phyloP scores from a whole-genome alignment of 1,140 invertebrate species.

The Piezodorus guildinii region DNA sequence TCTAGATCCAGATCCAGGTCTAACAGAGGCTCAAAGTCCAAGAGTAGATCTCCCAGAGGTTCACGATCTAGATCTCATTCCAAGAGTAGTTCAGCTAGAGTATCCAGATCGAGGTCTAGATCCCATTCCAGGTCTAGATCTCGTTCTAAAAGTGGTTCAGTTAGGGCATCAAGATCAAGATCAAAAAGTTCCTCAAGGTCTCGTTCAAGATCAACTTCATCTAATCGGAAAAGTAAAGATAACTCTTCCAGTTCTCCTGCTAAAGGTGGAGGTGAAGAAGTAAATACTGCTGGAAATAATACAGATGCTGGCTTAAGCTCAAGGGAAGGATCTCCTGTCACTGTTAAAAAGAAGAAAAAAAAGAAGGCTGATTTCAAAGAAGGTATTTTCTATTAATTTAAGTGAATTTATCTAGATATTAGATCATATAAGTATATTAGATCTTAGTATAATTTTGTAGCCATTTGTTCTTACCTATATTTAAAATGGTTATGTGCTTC shows the following conservation, averaged over 20 bases:
- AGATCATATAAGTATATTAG: too few species aligned
- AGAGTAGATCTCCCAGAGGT: slow-evolving; percentile 26
- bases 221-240: slow-evolving; percentile 17
- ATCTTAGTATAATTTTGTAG: too few species aligned
- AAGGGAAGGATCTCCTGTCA: slow-evolving; percentile 12
- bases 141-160: slow-evolving; percentile 13
- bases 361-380: background rate
- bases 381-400: too few species aligned
- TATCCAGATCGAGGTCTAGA: slow-evolving; percentile 18
- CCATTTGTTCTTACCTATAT: too few species aligned
- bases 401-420: too few species aligned
- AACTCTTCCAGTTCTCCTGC: slow-evolving; percentile 21
- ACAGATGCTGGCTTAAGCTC: slow-evolving; percentile 28
- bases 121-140: slow-evolving; percentile 19
- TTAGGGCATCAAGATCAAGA: slow-evolving; percentile 22
- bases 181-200: slow-evolving; percentile 28
- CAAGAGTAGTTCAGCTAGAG: slow-evolving; percentile 12
- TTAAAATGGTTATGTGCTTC: too few species aligned
- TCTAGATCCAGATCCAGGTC: slow-evolving; percentile 30
- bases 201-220: slow-evolving; percentile 32
- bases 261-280: slow-evolving; percentile 13
- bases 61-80: slow-evolving; percentile 29
- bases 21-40: slow-evolving; percentile 23
- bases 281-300: slow-evolving; percentile 16
- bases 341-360: background rate